phyloP scores from a whole-genome alignment of 2,797 vertebrate genomes.

The Peromyscus attwateri region DNA sequence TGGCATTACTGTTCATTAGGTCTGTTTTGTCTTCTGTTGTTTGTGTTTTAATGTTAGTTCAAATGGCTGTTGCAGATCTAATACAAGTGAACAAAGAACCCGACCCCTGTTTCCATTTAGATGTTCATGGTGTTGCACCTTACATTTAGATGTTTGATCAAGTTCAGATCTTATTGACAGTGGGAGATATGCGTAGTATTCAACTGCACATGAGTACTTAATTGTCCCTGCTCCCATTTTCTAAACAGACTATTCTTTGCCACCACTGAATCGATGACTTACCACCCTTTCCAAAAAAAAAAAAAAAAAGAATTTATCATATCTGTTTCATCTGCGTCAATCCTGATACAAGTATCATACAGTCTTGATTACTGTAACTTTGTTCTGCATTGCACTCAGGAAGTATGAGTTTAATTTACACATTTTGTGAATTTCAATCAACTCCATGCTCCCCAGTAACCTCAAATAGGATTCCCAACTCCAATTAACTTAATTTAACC shows the following conservation, averaged over 20 bases:
- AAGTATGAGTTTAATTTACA: not conserved
- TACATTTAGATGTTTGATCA: not conserved
- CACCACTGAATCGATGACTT: not conserved
- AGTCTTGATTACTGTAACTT: not conserved
- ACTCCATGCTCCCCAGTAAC: not conserved
- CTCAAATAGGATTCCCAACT: not conserved
- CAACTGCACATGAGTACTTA: not conserved
- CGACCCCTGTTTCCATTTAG: not conserved
- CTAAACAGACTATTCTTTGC: not conserved
- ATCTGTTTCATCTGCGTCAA: not conserved
- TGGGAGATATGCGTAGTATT: not conserved
- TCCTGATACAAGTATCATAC: not conserved
- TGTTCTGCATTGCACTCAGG: not conserved
- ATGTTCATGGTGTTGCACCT: not conserved
- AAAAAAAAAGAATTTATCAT: not conserved
- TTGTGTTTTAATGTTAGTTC: not conserved
- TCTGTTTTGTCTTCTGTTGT: not conserved
- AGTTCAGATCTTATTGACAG: not conserved
- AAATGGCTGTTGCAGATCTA: not conserved
- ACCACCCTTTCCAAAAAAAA: not conserved
- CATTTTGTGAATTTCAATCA: not conserved
- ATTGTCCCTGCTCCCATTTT: not conserved
- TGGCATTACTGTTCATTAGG: not conserved
- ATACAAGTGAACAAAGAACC: not conserved
- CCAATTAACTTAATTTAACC: not conserved